Evolutionary conservation across 2,888 invertebrate species (phyloP).

Genomic region (Rhagium mordax): DNA sequence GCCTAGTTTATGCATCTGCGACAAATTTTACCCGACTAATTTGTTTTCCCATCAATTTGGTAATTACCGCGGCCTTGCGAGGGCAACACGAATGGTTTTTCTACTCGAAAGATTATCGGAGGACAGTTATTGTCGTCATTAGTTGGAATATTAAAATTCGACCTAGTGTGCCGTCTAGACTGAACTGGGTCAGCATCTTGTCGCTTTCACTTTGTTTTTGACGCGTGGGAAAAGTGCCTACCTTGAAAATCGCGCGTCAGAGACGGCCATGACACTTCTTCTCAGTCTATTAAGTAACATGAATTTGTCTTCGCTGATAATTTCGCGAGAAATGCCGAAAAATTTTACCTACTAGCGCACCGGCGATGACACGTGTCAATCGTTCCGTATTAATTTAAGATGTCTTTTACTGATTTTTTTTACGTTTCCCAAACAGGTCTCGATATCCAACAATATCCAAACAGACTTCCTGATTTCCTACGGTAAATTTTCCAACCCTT

Average conservation of each 20-base stretch:
- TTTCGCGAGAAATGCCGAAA: too few species aligned
- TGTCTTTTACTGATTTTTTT: too few species aligned
- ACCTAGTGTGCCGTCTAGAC: background rate
- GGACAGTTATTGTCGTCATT: background rate
- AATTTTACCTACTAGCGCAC: too few species aligned
- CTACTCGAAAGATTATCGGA: background rate
- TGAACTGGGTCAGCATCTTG: background rate
- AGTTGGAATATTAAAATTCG: background rate
- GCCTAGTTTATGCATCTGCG: conserved; percentile 37
- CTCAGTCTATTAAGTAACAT: too few species aligned
- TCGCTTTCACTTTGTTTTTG: background rate
- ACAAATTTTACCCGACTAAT: background rate
- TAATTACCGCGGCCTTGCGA: background rate
- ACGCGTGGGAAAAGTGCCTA: background rate
- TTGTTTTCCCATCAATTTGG: background rate
- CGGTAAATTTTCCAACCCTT: background rate
- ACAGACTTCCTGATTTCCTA: background rate
- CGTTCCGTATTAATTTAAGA: too few species aligned
- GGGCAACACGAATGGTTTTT: background rate
- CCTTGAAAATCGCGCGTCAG: background rate
- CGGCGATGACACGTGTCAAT: too few species aligned
- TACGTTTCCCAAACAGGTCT: too few species aligned
- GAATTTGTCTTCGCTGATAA: too few species aligned
- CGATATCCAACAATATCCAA: background rate
- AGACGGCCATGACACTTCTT: too few species aligned